Percentiles rank a stretch among this genome's conserved stretches.
These are phyloP conservation scores for Myathropa florea DNA, from an alignment of 2,888 invertebrate genomes.

Conservation along the genomic window DNA sequence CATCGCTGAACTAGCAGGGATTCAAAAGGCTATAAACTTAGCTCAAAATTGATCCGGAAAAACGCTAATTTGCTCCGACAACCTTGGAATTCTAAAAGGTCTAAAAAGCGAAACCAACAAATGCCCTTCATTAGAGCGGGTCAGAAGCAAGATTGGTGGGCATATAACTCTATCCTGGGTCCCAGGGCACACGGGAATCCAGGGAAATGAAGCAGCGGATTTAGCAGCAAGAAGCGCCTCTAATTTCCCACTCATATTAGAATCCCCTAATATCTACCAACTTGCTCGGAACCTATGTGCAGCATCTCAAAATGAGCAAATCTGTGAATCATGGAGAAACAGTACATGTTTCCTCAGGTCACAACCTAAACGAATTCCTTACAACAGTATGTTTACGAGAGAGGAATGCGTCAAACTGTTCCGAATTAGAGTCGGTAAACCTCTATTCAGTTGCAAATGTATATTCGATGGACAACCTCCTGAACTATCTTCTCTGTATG, in stretches of 20 bases:
- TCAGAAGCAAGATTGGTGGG: background rate
- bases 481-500: too few relatives aligned
- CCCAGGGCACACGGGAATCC: conserved; percentile 11
- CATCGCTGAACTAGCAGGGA: conserved; percentile 1
- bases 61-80: conserved; percentile 18
- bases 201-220: background rate
- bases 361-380: too few relatives aligned
- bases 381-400: too few relatives aligned
- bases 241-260: background rate
- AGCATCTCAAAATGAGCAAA: too few relatives aligned
- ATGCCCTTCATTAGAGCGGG: background rate
- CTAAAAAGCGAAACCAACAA: background rate
- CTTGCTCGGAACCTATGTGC: too few relatives aligned
- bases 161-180: background rate
- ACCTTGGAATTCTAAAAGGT: background rate
- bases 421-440: too few relatives aligned
- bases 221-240: background rate
- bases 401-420: too few relatives aligned
- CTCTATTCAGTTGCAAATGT: too few relatives aligned
- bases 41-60: background rate
- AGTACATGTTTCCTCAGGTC: too few relatives aligned
- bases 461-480: too few relatives aligned
- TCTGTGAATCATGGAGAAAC: too few relatives aligned
- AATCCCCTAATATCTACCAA: too few relatives aligned
- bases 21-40: conserved; percentile 1